Evolutionary conservation across 2,888 invertebrate genomes (phyloP), one percentile per base, ranked within the genome.

Genomic region (Ennomos quercinarius): DNA sequence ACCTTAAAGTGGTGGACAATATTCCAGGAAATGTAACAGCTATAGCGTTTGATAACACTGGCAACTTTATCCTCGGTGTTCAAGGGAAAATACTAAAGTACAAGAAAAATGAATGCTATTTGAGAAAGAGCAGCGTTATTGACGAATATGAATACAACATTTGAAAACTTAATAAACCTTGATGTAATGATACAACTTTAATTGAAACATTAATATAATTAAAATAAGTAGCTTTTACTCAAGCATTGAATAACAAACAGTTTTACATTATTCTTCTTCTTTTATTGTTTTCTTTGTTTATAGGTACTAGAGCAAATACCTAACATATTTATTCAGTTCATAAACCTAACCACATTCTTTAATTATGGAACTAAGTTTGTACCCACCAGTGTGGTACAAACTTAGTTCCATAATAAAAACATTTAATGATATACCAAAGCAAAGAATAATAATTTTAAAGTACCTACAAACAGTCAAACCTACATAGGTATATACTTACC

Each of bases 71-170:
- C 35, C 71, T 91, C 8, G 89, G 89, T 5, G 69, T 79, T 13
- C 71, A 67, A 44, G 87, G 84, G 1, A 86, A 84, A 74, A 66
- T 89, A 47, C 42, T 87, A 0, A 85, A 84, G 64, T 91, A 89
- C 59, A 75, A 80, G 58, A 84, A 81, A 69, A 76, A 76, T 41
- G 70, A 81, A 37, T 87, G 87, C 61, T 76, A 78, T 63, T 64
- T 75, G 11, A 74, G 73, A 55, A 58, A 72, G 52, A 64, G 67
- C 53, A 70, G 61, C 58, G 55, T 68, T 42, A 40, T 60, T 46
- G 61, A 59, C 46, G 53, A 66, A 50, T 60, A 63, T 42, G 12
- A 17, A 34, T 44, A 56, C 17, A 43, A 44, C 38, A 48, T 9
- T 40, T 27, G 5, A 27, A 27, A 6, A 6, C 0, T 27, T 17